Base-by-base conservation (phyloP, 2,888 invertebrate genomes). In the Netelia inedita region DNA sequence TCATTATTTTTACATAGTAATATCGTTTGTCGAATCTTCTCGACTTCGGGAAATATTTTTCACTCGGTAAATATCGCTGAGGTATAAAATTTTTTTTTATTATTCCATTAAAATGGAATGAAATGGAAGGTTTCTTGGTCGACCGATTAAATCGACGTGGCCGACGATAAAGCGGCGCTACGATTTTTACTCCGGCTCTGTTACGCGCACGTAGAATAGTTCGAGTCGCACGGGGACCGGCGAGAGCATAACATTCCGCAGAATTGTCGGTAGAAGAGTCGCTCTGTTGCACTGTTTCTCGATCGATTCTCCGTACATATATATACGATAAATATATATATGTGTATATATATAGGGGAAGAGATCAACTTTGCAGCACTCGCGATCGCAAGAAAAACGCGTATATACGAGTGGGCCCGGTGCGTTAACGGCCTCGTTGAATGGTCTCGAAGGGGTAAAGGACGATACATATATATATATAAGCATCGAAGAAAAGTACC, bases 361-460 rank as follows among this genome's bases (percentile, higher is more conserved):
- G 78, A 82, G 66, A 78, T 78, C 72, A 73, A 68, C 78, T 82
- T 66, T 19, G 68, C 46, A 72, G 76, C 71, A 82, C 78, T 72
- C 59, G 72, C 19, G 61, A 71, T 46, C 43, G 55, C 71, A 66
- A 78, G 72, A 82, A 82, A 82, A 43, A 43, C 73, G 72, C 65
- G 66, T 82, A 72, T 68, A 82, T 73, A 68, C 82, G 78, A 73
- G 73, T 61, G 78, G 78, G 78, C 68, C 66, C 78, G 78, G 68
- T 78, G 78, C 82, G 82, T 82, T 82, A 82, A 82, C 82, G 73
- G 78, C 82, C 82, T 41, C 81, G 82, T 61, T 82, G 72, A 78
- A 82, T 73, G 66, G 73, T 68, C 72, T 71, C 82, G 76, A 81
- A 79, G 82, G 61, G 68, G 72, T 82, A 85, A 79, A 82, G 78